Conservation (phyloP, 2,888 invertebrate genomes). For the Flexamia atlantica region DNA sequence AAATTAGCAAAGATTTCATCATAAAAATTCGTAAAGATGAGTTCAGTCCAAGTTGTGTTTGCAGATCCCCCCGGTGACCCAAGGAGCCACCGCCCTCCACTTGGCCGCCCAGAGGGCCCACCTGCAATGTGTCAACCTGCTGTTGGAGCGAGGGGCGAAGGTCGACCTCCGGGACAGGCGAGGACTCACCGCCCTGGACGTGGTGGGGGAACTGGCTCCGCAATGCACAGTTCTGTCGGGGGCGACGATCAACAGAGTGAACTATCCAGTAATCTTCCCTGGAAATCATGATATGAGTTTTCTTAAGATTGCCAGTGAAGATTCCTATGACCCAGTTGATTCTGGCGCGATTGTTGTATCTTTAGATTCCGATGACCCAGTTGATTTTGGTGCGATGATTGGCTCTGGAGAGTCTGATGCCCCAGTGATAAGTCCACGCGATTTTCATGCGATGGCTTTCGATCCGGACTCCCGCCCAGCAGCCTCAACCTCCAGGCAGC, state of each 20-base stretch:
- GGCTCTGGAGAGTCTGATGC: not conserved
- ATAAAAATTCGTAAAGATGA: too few species aligned
- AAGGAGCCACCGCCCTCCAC: constrained; percentile 81
- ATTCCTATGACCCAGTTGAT: too few species aligned
- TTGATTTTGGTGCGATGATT: too few species aligned
- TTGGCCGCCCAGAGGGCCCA: constrained; percentile 78
- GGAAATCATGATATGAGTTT: not conserved
- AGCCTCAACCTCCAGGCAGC: too few species aligned
- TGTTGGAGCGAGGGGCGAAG: constrained; percentile 77
- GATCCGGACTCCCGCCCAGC: not conserved
- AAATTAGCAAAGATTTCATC: too few species aligned
- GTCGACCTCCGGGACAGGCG: constrained; percentile 75
- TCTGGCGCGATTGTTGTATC: too few species aligned
- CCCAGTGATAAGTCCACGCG: not conserved
- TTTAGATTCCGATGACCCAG: too few species aligned
- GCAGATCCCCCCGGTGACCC: constrained; percentile 75
- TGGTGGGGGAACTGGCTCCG: constrained; percentile 74
- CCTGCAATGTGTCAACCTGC: constrained; percentile 75
- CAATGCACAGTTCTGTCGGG: not conserved
- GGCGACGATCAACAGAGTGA: constrained; percentile 19
- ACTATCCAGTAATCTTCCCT: not conserved
- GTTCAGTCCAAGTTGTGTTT: constrained; percentile 33
- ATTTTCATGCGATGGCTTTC: not conserved
- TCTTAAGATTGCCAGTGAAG: not conserved
- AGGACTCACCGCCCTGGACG: constrained; percentile 77